These are phyloP conservation scores for Pelecanus crispus DNA, from an alignment of 2,113 vertebrate species.

Conservation along the genomic window DNA sequence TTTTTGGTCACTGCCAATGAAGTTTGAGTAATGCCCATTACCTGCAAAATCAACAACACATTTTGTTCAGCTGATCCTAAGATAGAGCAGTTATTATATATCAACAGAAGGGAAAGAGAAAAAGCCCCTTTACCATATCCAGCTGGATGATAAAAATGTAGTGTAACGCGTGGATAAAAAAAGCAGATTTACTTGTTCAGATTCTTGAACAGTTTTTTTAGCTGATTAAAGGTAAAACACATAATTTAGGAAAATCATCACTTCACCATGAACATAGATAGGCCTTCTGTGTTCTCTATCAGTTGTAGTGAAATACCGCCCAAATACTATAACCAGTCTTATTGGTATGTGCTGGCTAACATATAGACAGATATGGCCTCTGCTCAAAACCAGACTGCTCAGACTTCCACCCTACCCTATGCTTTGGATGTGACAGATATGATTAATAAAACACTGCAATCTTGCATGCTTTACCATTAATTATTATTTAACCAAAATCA, in stretches of 20 bases:
- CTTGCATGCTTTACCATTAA: background rate
- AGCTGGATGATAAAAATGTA: background rate
- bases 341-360: background rate
- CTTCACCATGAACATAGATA: background rate
- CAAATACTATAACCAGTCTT: background rate
- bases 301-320: background rate
- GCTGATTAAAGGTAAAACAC: background rate
- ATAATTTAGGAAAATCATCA: background rate
- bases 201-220: background rate
- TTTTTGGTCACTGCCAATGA: background rate
- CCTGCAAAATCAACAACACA: background rate
- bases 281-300: background rate
- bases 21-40: background rate
- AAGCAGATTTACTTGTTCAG: background rate
- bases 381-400: background rate
- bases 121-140: background rate
- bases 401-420: background rate
- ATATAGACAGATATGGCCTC: background rate
- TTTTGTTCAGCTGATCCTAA: background rate
- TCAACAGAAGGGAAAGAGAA: background rate
- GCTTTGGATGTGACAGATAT: background rate
- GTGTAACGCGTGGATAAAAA: background rate
- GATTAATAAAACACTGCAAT: background rate
- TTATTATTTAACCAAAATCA: background rate
- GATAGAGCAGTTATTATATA: background rate